These are phyloP conservation scores for Actinopyga echinites DNA, from an alignment of 53 echinoderm and acorn worm genomes.

Conservation along the genomic window DNA sequence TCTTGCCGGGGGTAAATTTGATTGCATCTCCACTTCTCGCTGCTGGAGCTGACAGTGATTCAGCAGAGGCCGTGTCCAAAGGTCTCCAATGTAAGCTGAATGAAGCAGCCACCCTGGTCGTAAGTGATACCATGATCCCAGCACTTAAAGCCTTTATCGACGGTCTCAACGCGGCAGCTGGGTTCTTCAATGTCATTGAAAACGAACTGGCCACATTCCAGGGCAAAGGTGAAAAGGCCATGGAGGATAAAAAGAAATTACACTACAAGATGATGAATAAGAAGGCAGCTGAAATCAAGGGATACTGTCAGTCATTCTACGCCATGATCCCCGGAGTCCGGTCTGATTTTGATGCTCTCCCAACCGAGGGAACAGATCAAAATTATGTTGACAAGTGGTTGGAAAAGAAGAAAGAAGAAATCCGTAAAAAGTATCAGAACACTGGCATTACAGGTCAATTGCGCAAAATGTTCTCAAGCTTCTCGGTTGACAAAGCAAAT, in stretches of 20 bases:
- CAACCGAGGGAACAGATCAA: background rate
- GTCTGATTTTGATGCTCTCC: constrained; percentile 10
- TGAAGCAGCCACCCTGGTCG: background rate
- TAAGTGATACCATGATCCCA: constrained; percentile 18
- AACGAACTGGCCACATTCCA: background rate
- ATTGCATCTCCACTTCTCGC: constrained; percentile 16
- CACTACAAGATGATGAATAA: constrained; percentile 6
- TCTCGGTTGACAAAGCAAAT: background rate
- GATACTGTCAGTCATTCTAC: background rate
- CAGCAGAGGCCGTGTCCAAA: constrained; percentile 1
- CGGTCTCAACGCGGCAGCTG: constrained; percentile 3
- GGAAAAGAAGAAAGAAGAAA: background rate
- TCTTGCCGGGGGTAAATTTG: constrained; percentile 16
- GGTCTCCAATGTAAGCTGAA: background rate
- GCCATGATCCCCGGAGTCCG: constrained; percentile 3
- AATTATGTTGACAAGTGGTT: constrained; percentile 13
- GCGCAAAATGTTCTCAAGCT: background rate
- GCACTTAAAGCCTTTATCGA: constrained; percentile 14
- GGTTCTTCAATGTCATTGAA: constrained; percentile 28
- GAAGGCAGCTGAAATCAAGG: background rate
- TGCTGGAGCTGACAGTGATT: background rate
- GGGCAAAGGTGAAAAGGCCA: constrained; percentile 1
- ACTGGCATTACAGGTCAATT: background rate
- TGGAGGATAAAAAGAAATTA: background rate
- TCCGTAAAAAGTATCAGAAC: background rate